Percentiles rank a stretch among this genome's conserved stretches.
These are phyloP conservation scores for Rhinichthys osculus DNA, from an alignment of 2,797 vertebrate species.

Conservation along the genomic window DNA sequence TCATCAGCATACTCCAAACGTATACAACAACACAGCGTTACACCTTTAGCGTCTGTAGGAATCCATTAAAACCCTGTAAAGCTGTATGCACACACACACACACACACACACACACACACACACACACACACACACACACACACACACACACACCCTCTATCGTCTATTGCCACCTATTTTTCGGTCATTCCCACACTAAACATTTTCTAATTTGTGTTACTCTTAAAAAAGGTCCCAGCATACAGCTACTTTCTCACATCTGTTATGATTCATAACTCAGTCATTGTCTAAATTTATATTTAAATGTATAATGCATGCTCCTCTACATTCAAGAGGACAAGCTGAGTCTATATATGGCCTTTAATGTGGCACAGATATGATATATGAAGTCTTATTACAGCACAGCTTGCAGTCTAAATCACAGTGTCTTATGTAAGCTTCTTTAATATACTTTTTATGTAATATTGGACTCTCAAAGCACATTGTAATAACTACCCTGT, in stretches of 20 bases:
- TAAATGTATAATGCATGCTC: not conserved
- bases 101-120: slow-evolving; percentile 3
- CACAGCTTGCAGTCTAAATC: slow-evolving; percentile 12
- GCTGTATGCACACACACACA: slow-evolving; percentile 36
- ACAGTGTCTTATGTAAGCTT: slow-evolving; percentile 37
- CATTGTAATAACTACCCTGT: slow-evolving; percentile 40
- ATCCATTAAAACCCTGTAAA: slow-evolving; percentile 42
- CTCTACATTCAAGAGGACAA: slow-evolving; percentile 13
- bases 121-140: slow-evolving; percentile 29
- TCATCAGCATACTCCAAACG: slow-evolving; percentile 46
- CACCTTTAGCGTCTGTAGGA: slow-evolving; percentile 55
- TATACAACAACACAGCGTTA: slow-evolving; percentile 46
- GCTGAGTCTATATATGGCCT: not conserved
- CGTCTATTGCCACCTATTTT: slow-evolving; percentile 1
- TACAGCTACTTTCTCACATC: slow-evolving; percentile 5
- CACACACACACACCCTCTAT: slow-evolving; percentile 3
- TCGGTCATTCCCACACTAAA: not conserved
- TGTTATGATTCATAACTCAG: slow-evolving; percentile 24
- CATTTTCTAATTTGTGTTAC: slow-evolving; percentile 14
- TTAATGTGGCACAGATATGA: slow-evolving; percentile 40
- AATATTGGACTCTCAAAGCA: slow-evolving; percentile 27
- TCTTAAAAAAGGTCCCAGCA: slow-evolving; percentile 2
- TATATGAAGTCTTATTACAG: slow-evolving; percentile 44
- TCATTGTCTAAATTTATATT: not conserved
- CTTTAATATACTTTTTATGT: slow-evolving; percentile 45